Conservation (phyloP, 2,888 invertebrate genomes). For the Tyria jacobaeae region DNA sequence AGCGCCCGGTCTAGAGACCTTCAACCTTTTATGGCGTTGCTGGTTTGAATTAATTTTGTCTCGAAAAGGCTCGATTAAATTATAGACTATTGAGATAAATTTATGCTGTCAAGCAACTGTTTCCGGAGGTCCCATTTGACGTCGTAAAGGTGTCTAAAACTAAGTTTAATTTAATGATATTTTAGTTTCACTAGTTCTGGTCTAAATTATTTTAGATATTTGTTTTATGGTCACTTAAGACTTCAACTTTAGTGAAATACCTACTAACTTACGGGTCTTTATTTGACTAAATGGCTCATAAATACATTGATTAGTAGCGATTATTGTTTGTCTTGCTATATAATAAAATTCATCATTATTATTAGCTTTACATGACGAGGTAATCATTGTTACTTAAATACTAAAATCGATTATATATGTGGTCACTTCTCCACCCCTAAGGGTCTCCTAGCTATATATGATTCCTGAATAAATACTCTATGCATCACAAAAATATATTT, state of each 20-base stretch:
- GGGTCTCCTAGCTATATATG: too few relatives aligned
- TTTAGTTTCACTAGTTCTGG: constrained; percentile 25
- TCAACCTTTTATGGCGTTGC: constrained; percentile 47
- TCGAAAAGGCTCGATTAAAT: constrained; percentile 31
- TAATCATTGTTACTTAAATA: too few relatives aligned
- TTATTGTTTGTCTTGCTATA: too few relatives aligned
- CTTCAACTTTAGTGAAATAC: not conserved
- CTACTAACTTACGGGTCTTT: not conserved
- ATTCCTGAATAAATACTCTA: too few relatives aligned
- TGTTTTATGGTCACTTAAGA: not conserved
- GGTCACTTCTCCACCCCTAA: too few relatives aligned
- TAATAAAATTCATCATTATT: too few relatives aligned
- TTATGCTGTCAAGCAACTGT: constrained; percentile 25
- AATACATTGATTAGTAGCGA: too few relatives aligned
- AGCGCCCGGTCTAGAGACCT: constrained; percentile 59
- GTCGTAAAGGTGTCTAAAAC: constrained; percentile 27
- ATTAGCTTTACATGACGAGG: too few relatives aligned
- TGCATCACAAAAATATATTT: too few relatives aligned
- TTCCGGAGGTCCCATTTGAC: constrained; percentile 25
- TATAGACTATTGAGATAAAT: constrained; percentile 28
- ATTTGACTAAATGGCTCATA: too few relatives aligned
- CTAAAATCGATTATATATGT: too few relatives aligned
- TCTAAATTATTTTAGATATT: constrained; percentile 15
- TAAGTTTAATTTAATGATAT: constrained; percentile 20
- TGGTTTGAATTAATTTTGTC: constrained; percentile 39